Base-by-base conservation (phyloP, 2,797 vertebrate genomes). In the Pseudotriccus pelzelni region DNA sequence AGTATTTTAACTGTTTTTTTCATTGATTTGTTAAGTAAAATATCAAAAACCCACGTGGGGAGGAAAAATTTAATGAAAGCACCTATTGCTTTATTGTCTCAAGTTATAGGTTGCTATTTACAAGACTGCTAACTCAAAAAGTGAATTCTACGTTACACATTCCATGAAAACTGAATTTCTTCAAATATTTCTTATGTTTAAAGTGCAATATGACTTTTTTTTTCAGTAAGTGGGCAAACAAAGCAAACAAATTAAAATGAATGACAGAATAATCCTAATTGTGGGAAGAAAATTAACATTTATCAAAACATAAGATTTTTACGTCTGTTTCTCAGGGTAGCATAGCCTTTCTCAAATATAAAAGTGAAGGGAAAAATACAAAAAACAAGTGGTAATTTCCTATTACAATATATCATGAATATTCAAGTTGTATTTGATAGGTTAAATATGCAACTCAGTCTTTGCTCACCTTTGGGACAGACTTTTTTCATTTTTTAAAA, bases 401-500 rank as follows among this genome's bases (percentile, higher is more conserved):
- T 15, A 28, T 15, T 43, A 53, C 2, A 77, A 37, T 80, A 49
- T 10, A 14, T 47, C 55, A 80, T 17, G 21, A 78, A 87, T 93
- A 94, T 78, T 75, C 18, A 87, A 36, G 18, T 74, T 81, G 16
- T 59, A 36, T 88, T 74, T 95, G 58, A 66, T 59, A 87, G 68
- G 37, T 87, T 87, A 95, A 68, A 89, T 27, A 64, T 18, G 24
- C 5, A 50, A 23, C 8, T 91, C 1, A 2, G 67, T n/a, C 56
- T 90, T 87, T 88, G 34, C 14, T 81, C 59, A 58, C 64, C 20
- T 74, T 94, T 93, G 90, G 79, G 36, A 91, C 22, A 93, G 11
- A 56, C 1, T 4, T 64, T 86, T 64, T 84, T 34, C 25, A 44
- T 78, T 94, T 96, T 89, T 68, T 36, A 81, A 21, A 87, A 39